phyloP scores from a whole-genome alignment of 2,113 vertebrate genomes.

The Colius striatus region DNA sequence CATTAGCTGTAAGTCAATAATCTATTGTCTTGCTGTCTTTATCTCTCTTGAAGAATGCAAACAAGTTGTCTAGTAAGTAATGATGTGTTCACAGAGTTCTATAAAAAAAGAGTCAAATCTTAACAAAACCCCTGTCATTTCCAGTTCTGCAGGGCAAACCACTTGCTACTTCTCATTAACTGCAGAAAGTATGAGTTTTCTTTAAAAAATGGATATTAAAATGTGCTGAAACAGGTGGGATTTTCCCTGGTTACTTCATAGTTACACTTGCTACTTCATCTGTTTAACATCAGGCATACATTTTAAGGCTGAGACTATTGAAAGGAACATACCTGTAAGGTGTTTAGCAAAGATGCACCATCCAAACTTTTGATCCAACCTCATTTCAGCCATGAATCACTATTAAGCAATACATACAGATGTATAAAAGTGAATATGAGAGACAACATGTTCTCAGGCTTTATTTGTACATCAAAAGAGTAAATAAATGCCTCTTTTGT shows the following conservation, averaged over 20 bases:
- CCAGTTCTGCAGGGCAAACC: background rate
- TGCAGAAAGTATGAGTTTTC: background rate
- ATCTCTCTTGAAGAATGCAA: background rate
- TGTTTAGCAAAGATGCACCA: background rate
- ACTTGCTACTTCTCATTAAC: background rate
- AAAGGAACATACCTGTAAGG: background rate
- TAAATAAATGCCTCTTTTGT: background rate
- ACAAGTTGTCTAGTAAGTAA: background rate
- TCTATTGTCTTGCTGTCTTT: background rate
- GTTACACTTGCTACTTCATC: background rate
- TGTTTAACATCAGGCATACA: background rate
- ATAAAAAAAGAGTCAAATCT: background rate
- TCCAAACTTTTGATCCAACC: background rate
- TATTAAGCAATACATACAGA: background rate
- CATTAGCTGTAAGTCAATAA: background rate
- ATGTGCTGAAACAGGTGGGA: background rate
- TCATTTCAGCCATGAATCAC: background rate
- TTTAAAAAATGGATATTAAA: background rate
- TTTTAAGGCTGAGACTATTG: background rate
- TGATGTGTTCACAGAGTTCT: background rate
- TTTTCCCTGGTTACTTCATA: background rate
- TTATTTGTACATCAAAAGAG: background rate
- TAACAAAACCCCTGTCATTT: background rate
- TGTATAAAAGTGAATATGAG: background rate
- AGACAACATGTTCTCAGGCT: background rate